Evolutionary conservation across 2,888 invertebrate species (phyloP), one percentile per base, ranked within the genome.

Genomic region (Cotesia congregata): DNA sequence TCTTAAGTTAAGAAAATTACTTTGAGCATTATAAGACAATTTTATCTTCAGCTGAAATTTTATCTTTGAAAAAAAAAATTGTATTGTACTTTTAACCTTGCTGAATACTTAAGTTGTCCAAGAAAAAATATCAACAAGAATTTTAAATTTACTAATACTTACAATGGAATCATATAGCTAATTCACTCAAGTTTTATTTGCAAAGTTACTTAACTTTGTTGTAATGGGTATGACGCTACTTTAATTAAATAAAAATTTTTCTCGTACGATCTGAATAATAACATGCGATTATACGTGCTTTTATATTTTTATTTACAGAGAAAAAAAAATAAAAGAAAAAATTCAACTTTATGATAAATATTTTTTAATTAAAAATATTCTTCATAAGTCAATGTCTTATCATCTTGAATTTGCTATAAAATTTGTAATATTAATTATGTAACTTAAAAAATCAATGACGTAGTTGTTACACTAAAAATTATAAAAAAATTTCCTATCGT

Each of bases 131-230:
- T 20, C 64, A 20, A 17, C 12, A 30, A 50, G 12, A 50, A 50
- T 50, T 50, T 50, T 4, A 7, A 50, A 50, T 50, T 50, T 50
- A 50, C 7, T 60, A 20, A 64, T 64, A 17, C 17, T n/a, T 64
- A 20, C 64, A 64, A 64, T 64, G 17, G 20, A 64, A 64, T 64
- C n/a, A 64, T 20, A 7, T 9, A 64, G 15, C 7, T 64, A n/a
- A 64, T 20, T 64, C 20, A 64, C 17, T 17, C 9, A 6, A 67
- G 64, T 15, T 64, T 30, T 30, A 30, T 30, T 30, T 20, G 4
- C 7, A 17, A 7, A 64, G 15, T 20, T 64, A 64, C 17, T 64
- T 7, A 30, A 50, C 12, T 50, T 50, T 50, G 50, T 4, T 12
- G 50, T 50, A 50, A 50, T 50, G 6, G 12, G 7, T 50, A 50